These are phyloP conservation scores for Sphecodes monilicornis DNA, from an alignment of 2,888 invertebrate genomes.

Conservation along the genomic window DNA sequence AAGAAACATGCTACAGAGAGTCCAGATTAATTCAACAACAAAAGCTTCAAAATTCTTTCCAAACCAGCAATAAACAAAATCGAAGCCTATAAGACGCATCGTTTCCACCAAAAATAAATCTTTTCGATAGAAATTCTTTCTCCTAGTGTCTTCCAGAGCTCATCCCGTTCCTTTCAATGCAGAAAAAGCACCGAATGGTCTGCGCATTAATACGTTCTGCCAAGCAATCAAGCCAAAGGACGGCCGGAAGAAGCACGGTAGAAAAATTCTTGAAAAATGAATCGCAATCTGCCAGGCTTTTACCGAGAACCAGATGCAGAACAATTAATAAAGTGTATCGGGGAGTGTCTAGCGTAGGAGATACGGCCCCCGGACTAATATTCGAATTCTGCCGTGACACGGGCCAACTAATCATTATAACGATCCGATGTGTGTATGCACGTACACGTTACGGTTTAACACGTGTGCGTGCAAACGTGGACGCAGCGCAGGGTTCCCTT, in stretches of 20 bases:
- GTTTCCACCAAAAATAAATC: no score
- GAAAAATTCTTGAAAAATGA: slow-evolving; percentile 10
- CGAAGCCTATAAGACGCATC: no score
- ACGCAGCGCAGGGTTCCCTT: not conserved
- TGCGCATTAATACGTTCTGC: not conserved
- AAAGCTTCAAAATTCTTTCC: no score
- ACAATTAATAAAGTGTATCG: slow-evolving; percentile 68
- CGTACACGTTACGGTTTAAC: slow-evolving; percentile 35
- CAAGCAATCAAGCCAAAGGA: not conserved
- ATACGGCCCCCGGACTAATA: slow-evolving; percentile 69
- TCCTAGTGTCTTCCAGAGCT: not conserved
- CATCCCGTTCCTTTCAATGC: not conserved
- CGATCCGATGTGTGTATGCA: slow-evolving; percentile 67
- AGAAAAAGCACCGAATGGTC: not conserved
- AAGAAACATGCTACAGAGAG: no score
- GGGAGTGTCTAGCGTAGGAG: slow-evolving; percentile 54
- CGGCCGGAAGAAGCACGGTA: not conserved
- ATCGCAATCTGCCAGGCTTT: slow-evolving; percentile 20
- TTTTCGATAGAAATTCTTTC: no score
- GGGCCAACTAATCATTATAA: slow-evolving; percentile 79
- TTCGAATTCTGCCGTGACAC: slow-evolving; percentile 80
- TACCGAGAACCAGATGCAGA: slow-evolving; percentile 41
- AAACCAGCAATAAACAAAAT: no score
- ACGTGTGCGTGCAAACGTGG: slow-evolving; percentile 26
- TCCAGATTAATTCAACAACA: no score